Conservation (phyloP, 2,797 vertebrate genomes). For the Dallia pectoralis region DNA sequence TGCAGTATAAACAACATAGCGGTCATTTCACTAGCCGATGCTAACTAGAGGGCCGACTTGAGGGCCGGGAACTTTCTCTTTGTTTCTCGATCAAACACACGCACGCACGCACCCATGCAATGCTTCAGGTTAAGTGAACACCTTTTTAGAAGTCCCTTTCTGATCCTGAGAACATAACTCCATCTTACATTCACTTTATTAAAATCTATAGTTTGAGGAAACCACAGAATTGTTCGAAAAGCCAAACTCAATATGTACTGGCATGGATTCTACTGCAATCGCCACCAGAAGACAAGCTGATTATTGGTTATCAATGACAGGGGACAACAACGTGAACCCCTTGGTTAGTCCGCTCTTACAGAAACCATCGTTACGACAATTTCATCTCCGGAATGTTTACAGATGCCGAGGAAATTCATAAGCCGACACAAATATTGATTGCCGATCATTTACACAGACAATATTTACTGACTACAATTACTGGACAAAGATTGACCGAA, state of each 20-base stretch:
- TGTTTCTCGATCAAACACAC: neutral
- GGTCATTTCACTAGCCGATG: no score
- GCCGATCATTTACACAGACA: neutral
- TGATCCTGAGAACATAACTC: neutral
- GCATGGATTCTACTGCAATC: slow-evolving; percentile 11
- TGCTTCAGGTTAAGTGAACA: slow-evolving; percentile 57
- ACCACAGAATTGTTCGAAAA: neutral
- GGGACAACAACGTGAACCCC: slow-evolving; percentile 6
- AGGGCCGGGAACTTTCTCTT: no score
- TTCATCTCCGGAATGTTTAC: neutral
- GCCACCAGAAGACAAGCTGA: slow-evolving; percentile 10
- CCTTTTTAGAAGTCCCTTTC: neutral
- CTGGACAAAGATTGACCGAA: neutral
- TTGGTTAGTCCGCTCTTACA: slow-evolving; percentile 3
- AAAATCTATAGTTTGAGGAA: neutral
- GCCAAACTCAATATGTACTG: slow-evolving; percentile 17
- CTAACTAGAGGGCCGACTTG: no score
- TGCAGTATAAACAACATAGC: no score
- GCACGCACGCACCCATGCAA: neutral
- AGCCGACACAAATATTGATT: slow-evolving; percentile 8
- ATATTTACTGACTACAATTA: slow-evolving; percentile 6
- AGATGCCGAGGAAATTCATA: slow-evolving; percentile 7
- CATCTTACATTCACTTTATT: slow-evolving; percentile 5
- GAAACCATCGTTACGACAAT: slow-evolving; percentile 2
- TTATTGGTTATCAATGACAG: slow-evolving; percentile 21